phyloP scores from a whole-genome alignment of 2,113 vertebrate genomes.

The Sphaerodactylus townsendi region DNA sequence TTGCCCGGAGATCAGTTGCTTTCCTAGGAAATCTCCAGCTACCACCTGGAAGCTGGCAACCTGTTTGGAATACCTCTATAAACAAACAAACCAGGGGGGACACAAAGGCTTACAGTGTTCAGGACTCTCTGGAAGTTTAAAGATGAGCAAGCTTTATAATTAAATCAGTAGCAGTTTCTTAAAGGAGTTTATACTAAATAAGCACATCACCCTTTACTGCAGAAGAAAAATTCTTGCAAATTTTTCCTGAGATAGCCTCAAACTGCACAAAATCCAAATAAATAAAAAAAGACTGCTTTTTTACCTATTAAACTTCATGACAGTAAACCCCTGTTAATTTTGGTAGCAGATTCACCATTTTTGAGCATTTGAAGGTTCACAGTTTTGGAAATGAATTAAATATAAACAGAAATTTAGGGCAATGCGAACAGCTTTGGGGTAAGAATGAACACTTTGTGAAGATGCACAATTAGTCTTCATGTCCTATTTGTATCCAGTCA shows the following conservation, averaged over 20 bases:
- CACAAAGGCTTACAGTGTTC: neutral
- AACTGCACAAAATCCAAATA: neutral
- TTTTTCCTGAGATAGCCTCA: neutral
- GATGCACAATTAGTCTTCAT: neutral
- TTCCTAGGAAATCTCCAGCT: no score
- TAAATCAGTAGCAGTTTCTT: neutral
- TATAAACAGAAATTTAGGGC: neutral
- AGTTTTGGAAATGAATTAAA: neutral
- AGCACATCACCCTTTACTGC: neutral
- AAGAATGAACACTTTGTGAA: conserved; percentile 7
- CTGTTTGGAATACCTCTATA: neutral
- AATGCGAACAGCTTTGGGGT: neutral
- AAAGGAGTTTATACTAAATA: neutral
- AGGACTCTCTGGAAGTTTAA: neutral
- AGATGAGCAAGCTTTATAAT: neutral
- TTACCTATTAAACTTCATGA: neutral
- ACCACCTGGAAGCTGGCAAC: no score
- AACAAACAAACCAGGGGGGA: neutral
- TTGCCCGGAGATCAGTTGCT: neutral
- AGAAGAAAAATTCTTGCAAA: neutral
- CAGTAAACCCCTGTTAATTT: neutral
- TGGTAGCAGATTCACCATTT: neutral
- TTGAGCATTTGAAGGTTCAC: neutral
- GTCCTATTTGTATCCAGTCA: neutral
- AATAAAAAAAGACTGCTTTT: neutral